Evolutionary conservation across 2,797 vertebrate species (phyloP), one percentile per base, ranked within the genome.

Genomic region (Falco cherrug): DNA sequence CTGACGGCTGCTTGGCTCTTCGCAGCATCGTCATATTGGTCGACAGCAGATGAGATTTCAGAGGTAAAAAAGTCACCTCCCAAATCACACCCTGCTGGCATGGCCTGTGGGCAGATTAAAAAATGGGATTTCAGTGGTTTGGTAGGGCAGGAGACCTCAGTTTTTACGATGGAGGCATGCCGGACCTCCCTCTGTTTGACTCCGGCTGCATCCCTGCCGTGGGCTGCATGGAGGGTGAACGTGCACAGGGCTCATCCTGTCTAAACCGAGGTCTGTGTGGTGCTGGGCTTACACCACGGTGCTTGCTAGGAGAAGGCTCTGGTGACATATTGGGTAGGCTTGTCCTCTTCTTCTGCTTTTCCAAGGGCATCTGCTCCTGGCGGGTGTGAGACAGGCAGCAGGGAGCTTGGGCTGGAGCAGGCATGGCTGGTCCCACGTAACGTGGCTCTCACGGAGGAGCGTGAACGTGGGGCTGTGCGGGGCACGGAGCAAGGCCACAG

Each of bases 1-100:
- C 87, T 96, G 91, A 70, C 2, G 8, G 59, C 59, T 76, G 26
- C 92, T 94, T 96, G 95, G 90, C 90, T 91, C 81, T 90, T 70
- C 0, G 0, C 60, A 76, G 39, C 45, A 53, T 84, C 14, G 1
- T 91, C 67, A 41, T 37, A 20, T 56, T 85, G 80, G 63, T 93
- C 3, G 4, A 73, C 91, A 81, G 59, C 39, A 73, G 95, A 86
- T 75, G 71, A 90, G 78, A 56, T 95, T 95, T 90, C 90, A 83
- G 80, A 87, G 47, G 68, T 67, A 69, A 73, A 95, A 90, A 64
- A 74, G 60, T 53, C 84, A 87, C 59, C 60, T 91, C 75, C 68
- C 56, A 85, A 21, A 63, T 18, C 5, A 13, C 68, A 70, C 60
- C 28, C 48, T 79, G 37, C 48, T 60, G 64, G 48, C 56, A 41